These are phyloP conservation scores for Criorhina ranunculi DNA, from an alignment of 2,888 invertebrate genomes.

Conservation along the genomic window DNA sequence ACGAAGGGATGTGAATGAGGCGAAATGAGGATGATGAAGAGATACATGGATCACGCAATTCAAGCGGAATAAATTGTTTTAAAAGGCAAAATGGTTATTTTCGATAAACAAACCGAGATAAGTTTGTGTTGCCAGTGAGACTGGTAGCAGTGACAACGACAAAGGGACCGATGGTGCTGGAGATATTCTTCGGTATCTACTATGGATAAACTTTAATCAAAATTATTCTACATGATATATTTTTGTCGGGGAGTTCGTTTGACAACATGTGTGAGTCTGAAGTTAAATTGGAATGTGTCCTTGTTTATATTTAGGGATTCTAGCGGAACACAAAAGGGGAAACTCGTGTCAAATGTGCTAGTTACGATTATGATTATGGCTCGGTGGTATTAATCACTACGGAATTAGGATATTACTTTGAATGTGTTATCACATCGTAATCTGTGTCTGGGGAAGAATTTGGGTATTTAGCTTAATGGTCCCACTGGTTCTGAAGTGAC, in stretches of 20 bases:
- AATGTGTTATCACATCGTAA: conserved; percentile 61
- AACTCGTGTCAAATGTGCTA: conserved; percentile 24
- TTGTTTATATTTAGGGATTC: background rate
- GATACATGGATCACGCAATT: conserved; percentile 32
- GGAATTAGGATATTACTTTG: conserved; percentile 39
- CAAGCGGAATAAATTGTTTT: conserved; percentile 57
- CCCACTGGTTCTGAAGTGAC: conserved; percentile 34
- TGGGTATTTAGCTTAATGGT: conserved; percentile 59
- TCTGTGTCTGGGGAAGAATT: conserved; percentile 38
- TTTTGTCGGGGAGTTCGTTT: conserved; percentile 16
- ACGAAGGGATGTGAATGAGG: background rate
- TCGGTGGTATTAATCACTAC: conserved; percentile 42
- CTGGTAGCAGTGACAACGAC: background rate
- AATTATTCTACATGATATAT: conserved; percentile 48
- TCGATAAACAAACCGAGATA: conserved; percentile 37
- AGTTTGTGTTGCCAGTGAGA: background rate
- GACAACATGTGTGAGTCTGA: conserved; percentile 7
- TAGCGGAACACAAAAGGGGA: background rate
- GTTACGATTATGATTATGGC: conserved; percentile 46
- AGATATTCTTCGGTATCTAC: conserved; percentile 17
- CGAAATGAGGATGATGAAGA: conserved; percentile 3
- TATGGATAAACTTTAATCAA: conserved; percentile 51
- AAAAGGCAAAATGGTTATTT: conserved; percentile 49
- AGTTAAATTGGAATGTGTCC: conserved; percentile 2
- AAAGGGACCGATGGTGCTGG: conserved; percentile 3